A percentile compares a stretch with the other conserved stretches of the same genome.
Evolutionary conservation across 64 coral and sea anemone genomes (phyloP).

Genomic region (Platygyra sinensis): DNA sequence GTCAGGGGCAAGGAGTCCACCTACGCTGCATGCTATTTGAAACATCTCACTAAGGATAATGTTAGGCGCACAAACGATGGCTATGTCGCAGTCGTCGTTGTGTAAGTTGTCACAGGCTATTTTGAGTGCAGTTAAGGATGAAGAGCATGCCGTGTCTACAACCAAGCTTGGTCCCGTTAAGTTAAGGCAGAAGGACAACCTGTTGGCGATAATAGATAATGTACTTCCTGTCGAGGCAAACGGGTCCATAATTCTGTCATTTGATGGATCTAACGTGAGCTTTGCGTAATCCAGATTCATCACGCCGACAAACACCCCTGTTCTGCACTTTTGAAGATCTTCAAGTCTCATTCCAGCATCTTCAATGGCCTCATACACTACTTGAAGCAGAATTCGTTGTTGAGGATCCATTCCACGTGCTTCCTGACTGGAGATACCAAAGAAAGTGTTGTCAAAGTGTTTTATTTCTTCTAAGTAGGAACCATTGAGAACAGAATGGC

Average conservation of each 20-base stretch:
- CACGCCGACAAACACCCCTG: conserved; percentile 74
- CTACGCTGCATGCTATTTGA: conserved; percentile 17
- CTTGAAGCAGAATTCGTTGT: conserved; percentile 70
- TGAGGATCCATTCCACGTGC: conserved; percentile 71
- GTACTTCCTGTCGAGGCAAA: conserved; percentile 49
- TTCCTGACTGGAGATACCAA: conserved; percentile 62
- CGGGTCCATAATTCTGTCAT: conserved; percentile 23
- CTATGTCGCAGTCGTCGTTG: too few species aligned
- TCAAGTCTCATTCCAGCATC: conserved; percentile 49
- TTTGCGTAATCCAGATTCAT: conserved; percentile 70
- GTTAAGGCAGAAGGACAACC: conserved; percentile 27
- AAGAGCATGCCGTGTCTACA: too few species aligned
- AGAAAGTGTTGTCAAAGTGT: conserved; percentile 60
- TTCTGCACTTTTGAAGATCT: conserved; percentile 55
- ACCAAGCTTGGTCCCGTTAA: neutral
- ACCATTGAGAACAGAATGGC: conserved; percentile 53
- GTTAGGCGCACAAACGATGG: neutral
- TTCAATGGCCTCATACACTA: conserved; percentile 67
- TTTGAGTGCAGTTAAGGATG: too few species aligned
- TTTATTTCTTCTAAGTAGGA: conserved; percentile 69
- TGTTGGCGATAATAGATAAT: conserved; percentile 42
- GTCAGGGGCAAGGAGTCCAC: conserved; percentile 60
- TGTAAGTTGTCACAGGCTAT: too few species aligned
- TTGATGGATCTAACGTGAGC: neutral
- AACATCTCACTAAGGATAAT: neutral